Percentiles rank a stretch among this genome's conserved stretches.
These are phyloP conservation scores for Anoplolepis gracilipes DNA, from an alignment of 1,140 invertebrate genomes.

Conservation along the genomic window DNA sequence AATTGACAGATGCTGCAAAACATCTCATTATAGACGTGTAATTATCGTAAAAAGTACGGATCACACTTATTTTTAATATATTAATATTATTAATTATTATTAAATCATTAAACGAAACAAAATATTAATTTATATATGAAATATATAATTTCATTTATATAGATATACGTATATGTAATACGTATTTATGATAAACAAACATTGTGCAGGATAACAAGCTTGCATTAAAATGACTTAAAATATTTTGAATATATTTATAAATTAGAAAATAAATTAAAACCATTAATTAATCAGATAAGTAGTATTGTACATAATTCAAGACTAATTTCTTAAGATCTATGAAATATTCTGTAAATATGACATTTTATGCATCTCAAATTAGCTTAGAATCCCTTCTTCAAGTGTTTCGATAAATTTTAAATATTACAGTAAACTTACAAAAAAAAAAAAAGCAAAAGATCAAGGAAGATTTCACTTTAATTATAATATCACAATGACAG, in stretches of 20 bases:
- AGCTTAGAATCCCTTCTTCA: background rate
- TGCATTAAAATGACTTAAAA: conserved; percentile 9
- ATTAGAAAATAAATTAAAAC: background rate
- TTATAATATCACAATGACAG: conserved; percentile 19
- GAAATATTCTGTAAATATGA: background rate
- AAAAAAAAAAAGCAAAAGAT: too few relatives aligned
- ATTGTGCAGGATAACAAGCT: conserved; percentile 67
- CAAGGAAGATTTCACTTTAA: background rate
- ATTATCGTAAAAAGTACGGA: conserved; percentile 70
- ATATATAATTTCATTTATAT: conserved; percentile 75
- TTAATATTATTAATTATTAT: conserved; percentile 73
- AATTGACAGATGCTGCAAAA: conserved; percentile 65
- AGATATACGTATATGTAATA: conserved; percentile 66
- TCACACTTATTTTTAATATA: conserved; percentile 78
- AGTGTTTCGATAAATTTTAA: background rate
- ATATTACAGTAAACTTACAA: background rate
- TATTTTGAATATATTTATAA: background rate
- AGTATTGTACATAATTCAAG: background rate
- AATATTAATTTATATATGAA: conserved; percentile 76
- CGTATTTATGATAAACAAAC: conserved; percentile 63
- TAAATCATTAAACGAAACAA: conserved; percentile 69
- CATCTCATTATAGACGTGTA: conserved; percentile 71
- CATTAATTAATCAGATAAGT: background rate
- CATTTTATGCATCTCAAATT: background rate
- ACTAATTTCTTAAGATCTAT: background rate